Evolutionary conservation across 2,888 invertebrate species (phyloP).

Genomic region (Adineta ricciae): DNA sequence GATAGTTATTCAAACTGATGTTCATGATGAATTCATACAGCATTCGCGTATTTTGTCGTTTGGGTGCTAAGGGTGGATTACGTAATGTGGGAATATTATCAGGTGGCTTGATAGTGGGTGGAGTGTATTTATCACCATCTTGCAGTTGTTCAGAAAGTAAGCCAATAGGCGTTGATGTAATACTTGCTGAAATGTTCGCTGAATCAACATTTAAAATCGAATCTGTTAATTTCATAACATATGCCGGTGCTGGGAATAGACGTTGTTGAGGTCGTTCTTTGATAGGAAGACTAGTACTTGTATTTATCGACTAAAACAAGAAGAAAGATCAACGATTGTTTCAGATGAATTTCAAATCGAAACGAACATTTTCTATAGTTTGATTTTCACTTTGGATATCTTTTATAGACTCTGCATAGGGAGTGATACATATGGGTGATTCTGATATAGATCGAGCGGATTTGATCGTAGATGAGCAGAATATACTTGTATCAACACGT

Average conservation of each 20-base stretch:
- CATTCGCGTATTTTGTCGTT: constrained; percentile 12
- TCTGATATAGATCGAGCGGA: neutral
- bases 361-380: neutral
- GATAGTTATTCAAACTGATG: neutral
- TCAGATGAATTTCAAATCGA: too few species aligned
- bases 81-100: neutral
- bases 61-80: constrained; percentile 18
- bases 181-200: neutral
- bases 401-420: neutral
- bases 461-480: constrained; percentile 8
- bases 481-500: constrained; percentile 17
- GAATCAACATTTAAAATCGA: neutral
- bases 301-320: neutral
- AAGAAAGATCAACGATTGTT: neutral
- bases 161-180: constrained; percentile 8
- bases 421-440: too few species aligned
- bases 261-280: neutral
- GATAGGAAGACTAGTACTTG: neutral
- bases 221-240: neutral
- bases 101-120: constrained; percentile 9
- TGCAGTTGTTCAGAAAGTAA: neutral
- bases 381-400: neutral
- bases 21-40: neutral
- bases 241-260: neutral
- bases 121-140: neutral